Conservation (phyloP, 2,113 vertebrate genomes). For the Alligator sinensis region DNA sequence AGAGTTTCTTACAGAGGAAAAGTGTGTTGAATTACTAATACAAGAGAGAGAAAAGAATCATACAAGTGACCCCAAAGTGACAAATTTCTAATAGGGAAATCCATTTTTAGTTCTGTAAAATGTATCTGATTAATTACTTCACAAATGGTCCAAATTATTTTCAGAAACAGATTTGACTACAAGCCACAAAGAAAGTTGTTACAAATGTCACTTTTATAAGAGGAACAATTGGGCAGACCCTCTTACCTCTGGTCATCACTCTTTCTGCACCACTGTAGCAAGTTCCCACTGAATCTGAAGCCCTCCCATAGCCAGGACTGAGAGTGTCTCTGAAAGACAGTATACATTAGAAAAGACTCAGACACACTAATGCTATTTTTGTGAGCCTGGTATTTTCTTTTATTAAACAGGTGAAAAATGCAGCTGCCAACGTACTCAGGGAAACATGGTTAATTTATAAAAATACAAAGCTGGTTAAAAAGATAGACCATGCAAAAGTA, state of each 20-base stretch:
- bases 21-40: background rate
- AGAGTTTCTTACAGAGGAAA: background rate
- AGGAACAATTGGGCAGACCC: background rate
- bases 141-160: background rate
- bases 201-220: background rate
- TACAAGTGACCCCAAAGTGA: background rate
- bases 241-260: background rate
- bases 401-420: conserved; percentile 94
- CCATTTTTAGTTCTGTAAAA: background rate
- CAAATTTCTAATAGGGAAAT: background rate
- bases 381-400: conserved; percentile 63
- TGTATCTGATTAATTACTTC: background rate
- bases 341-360: background rate
- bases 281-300: background rate
- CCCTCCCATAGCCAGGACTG: background rate
- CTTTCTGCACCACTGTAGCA: background rate
- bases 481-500: conserved; percentile 99
- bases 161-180: background rate
- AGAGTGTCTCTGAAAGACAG: background rate
- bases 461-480: conserved; percentile 98
- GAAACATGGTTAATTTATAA: conserved; percentile 99
- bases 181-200: background rate
- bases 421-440: conserved; percentile 99
- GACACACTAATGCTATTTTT: background rate
- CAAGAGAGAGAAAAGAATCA: background rate